Evolutionary conservation across 2,113 vertebrate species (phyloP).

Genomic region (Pseudorhombus dupliciocellatus): DNA sequence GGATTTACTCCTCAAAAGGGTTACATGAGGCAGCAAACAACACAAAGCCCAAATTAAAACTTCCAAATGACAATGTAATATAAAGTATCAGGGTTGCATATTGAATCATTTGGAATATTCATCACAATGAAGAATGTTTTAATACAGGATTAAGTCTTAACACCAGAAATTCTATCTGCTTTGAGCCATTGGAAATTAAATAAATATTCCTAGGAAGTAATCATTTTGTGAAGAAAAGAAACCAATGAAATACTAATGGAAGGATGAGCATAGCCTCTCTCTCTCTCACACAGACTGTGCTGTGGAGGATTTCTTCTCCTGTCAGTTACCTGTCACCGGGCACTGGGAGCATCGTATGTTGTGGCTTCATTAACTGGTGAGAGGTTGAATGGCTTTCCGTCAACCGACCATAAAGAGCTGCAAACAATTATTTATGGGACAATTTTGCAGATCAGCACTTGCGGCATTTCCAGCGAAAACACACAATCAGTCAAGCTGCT

Average conservation of each 20-base stretch:
- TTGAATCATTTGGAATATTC: neutral
- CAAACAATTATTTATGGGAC: slow-evolving; percentile 50
- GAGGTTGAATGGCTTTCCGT: slow-evolving; percentile 12
- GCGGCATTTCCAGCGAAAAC: slow-evolving; percentile 26
- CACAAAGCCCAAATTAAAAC: too few relatives aligned
- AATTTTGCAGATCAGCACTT: slow-evolving; percentile 39
- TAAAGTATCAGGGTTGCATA: neutral
- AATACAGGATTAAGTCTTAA: neutral
- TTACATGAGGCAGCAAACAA: too few relatives aligned
- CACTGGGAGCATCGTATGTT: neutral
- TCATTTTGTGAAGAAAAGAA: too few relatives aligned
- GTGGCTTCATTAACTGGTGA: slow-evolving; percentile 15
- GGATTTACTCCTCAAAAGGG: too few relatives aligned
- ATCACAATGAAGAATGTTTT: neutral
- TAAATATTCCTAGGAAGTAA: too few relatives aligned
- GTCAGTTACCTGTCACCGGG: neutral
- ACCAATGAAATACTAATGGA: neutral
- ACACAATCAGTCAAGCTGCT: slow-evolving; percentile 52
- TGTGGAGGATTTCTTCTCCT: neutral
- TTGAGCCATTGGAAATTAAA: neutral
- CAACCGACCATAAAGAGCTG: slow-evolving; percentile 28
- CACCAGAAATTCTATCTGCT: neutral
- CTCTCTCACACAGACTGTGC: neutral
- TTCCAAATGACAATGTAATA: too few relatives aligned
- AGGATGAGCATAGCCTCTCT: neutral